These are phyloP conservation scores for Epinephelus cyanopodus DNA, from an alignment of 2,113 vertebrate species.

Conservation along the genomic window DNA sequence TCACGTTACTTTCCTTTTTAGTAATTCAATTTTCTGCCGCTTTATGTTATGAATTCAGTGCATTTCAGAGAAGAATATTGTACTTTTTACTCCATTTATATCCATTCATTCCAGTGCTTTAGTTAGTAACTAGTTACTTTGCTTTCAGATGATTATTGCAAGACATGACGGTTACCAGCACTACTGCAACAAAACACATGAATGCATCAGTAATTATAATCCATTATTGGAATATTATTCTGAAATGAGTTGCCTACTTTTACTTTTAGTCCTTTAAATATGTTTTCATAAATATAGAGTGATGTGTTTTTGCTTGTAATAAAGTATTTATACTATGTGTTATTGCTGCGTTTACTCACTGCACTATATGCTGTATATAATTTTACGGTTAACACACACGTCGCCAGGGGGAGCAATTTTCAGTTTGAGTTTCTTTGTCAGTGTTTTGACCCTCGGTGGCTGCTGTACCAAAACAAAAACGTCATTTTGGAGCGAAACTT, in stretches of 20 bases:
- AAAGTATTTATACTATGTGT: no score
- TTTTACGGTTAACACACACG: not conserved
- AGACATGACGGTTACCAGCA: not conserved
- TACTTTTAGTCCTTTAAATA: not conserved
- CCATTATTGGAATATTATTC: not conserved
- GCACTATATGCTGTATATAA: no score
- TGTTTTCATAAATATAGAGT: no score
- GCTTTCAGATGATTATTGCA: not conserved
- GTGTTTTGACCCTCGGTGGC: conserved; percentile 18
- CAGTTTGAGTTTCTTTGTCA: not conserved
- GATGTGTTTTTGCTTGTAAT: no score
- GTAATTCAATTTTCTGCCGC: no score
- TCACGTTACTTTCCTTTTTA: no score
- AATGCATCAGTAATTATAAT: not conserved
- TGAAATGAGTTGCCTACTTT: not conserved
- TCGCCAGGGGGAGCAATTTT: not conserved
- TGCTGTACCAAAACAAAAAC: conserved; percentile 69
- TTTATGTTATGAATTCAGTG: no score
- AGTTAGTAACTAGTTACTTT: not conserved
- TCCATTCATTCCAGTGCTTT: not conserved
- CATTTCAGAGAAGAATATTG: no score
- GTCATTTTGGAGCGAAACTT: conserved; percentile 79
- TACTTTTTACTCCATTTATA: no score
- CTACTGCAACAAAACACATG: not conserved
- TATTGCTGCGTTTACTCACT: no score